phyloP scores from a whole-genome alignment of 2,797 vertebrate species.

The Morelia viridis region DNA sequence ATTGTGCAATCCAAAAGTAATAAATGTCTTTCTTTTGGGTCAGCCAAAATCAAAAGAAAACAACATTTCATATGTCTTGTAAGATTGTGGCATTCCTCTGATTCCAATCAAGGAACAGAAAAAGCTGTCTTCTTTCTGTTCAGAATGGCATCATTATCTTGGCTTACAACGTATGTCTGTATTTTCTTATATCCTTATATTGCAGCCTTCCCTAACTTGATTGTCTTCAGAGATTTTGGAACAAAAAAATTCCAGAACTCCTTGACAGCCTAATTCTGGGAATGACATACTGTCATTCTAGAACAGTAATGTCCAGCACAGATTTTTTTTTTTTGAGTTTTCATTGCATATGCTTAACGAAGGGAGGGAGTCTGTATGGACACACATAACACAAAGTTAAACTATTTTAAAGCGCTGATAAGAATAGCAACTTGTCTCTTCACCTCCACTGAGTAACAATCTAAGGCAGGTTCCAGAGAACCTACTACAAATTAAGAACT shows the following conservation, averaged over 20 bases:
- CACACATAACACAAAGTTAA: conserved; percentile 27
- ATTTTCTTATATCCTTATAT: background rate
- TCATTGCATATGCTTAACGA: conserved; percentile 4
- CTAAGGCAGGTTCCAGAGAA: background rate
- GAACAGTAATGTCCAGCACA: background rate
- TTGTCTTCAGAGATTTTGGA: background rate
- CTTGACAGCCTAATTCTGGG: background rate
- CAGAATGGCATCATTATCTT: background rate
- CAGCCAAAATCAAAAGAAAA: conserved; percentile 65
- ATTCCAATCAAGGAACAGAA: conserved; percentile 65
- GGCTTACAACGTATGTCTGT: background rate
- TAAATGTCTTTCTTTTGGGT: conserved; percentile 64
- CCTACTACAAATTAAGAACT: background rate
- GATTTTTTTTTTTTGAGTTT: conserved; percentile 32
- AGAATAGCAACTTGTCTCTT: background rate
- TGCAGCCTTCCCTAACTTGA: background rate
- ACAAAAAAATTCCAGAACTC: background rate
- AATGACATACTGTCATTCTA: background rate
- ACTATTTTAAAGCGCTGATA: background rate
- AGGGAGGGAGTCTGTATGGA: conserved; percentile 27
- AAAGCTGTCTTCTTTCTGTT: conserved; percentile 43
- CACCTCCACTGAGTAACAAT: background rate
- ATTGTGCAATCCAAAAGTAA: conserved; percentile 36
- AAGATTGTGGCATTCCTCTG: conserved; percentile 60
- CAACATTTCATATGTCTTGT: conserved; percentile 59